A percentile compares a stretch with the other conserved stretches of the same genome.
phyloP scores from a whole-genome alignment of 2,888 invertebrate genomes.

The Sminthurinus aureus region DNA sequence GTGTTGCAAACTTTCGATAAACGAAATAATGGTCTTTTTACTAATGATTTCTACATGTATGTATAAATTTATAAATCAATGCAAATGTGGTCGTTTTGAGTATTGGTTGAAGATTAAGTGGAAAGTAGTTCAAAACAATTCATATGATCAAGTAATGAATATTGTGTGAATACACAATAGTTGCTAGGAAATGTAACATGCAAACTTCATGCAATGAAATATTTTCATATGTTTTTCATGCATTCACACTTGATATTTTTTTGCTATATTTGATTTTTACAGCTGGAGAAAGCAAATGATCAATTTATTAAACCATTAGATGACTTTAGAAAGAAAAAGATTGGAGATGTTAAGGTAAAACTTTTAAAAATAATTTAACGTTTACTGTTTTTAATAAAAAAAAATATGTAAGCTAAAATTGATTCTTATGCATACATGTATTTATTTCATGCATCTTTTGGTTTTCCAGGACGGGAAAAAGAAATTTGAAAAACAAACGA shows the following conservation, averaged over 20 bases:
- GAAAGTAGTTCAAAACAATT: neutral
- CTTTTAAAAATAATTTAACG: neutral
- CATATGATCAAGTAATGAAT: neutral
- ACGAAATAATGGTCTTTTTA: no score
- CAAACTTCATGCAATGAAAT: neutral
- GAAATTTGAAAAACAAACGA: slow-evolving; percentile 97
- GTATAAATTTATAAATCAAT: no score
- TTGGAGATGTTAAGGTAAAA: slow-evolving; percentile 90
- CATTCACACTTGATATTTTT: neutral
- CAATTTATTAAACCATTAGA: slow-evolving; percentile 94
- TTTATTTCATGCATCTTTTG: no score
- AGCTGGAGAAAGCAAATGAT: slow-evolving; percentile 91
- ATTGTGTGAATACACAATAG: neutral
- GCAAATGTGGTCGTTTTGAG: neutral
- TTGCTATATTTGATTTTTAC: slow-evolving; percentile 63
- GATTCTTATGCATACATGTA: no score
- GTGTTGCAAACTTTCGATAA: no score
- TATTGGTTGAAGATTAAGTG: neutral
- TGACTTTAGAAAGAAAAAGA: slow-evolving; percentile 91
- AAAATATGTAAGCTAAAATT: neutral
- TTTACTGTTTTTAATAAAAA: neutral
- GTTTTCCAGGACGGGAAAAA: slow-evolving; percentile 84
- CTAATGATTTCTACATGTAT: no score
- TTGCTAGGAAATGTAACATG: neutral
- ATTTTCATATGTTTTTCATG: neutral